Evolutionary conservation across 2,888 invertebrate species (phyloP).

Genomic region (Punctoribates punctum): DNA sequence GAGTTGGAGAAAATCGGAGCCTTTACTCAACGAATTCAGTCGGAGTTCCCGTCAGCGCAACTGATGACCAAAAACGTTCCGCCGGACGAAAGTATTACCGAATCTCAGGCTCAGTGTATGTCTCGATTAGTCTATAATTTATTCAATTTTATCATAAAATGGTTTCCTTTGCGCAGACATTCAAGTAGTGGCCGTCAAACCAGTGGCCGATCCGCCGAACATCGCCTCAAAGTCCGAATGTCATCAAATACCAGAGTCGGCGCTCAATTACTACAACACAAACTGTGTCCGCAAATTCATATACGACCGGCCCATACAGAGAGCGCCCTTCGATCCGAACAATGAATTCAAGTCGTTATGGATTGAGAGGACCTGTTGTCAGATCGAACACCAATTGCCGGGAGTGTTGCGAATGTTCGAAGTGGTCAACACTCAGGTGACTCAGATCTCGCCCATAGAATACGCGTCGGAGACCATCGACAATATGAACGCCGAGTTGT

Average conservation of each 20-base stretch:
- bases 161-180: slow-evolving; percentile 61
- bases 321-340: slow-evolving; percentile 83
- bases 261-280: slow-evolving; percentile 81
- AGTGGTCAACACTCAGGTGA: slow-evolving; percentile 67
- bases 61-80: slow-evolving; percentile 87
- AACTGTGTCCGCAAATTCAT: slow-evolving; percentile 86
- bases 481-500: slow-evolving; percentile 78
- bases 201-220: slow-evolving; percentile 66
- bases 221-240: slow-evolving; percentile 15
- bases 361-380: slow-evolving; percentile 85
- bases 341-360: slow-evolving; percentile 90
- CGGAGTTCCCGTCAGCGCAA: slow-evolving; percentile 91
- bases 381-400: slow-evolving; percentile 76
- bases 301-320: slow-evolving; percentile 82
- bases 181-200: slow-evolving; percentile 90
- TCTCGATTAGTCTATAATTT: slow-evolving; percentile 41
- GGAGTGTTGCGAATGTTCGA: slow-evolving; percentile 93
- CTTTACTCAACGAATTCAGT: slow-evolving; percentile 86
- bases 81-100: slow-evolving; percentile 78
- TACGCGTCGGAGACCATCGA: slow-evolving; percentile 93
- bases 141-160: slow-evolving; percentile 10
- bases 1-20: slow-evolving; percentile 93
- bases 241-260: slow-evolving; percentile 71
- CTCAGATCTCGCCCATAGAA: slow-evolving; percentile 75
- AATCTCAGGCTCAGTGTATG: slow-evolving; percentile 73